Evolutionary conservation across 2,113 vertebrate genomes (phyloP).

Genomic region (Anthoscopus minutus): DNA sequence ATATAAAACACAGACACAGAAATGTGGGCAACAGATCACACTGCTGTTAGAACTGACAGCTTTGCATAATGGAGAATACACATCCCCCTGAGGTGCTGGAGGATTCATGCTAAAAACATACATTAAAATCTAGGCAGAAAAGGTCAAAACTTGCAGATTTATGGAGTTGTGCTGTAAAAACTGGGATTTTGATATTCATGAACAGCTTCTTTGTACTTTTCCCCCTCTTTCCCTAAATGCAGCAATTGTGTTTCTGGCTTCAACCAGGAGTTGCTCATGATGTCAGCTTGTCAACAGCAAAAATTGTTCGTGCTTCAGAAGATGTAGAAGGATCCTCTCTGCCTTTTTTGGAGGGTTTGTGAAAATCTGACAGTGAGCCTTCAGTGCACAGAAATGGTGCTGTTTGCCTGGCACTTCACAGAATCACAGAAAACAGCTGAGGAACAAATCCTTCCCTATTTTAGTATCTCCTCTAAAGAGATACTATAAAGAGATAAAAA

Average conservation of each 20-base stretch:
- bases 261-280: accelerated
- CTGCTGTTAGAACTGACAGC: background rate
- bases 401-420: background rate
- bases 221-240: accelerated
- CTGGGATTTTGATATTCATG: background rate
- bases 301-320: background rate
- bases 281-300: background rate
- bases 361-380: background rate
- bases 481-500: no score
- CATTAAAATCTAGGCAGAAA: background rate
- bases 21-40: background rate
- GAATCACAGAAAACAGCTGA: background rate
- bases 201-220: background rate
- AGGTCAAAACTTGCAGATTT: background rate
- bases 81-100: background rate
- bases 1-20: background rate
- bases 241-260: background rate
- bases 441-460: background rate
- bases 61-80: background rate
- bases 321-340: background rate
- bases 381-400: background rate
- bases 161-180: background rate
- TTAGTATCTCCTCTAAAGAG: background rate
- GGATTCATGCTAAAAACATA: background rate
- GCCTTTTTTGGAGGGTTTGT: background rate